Conservation (phyloP, 1,140 invertebrate genomes). For the Brachionus koreanus region DNA sequence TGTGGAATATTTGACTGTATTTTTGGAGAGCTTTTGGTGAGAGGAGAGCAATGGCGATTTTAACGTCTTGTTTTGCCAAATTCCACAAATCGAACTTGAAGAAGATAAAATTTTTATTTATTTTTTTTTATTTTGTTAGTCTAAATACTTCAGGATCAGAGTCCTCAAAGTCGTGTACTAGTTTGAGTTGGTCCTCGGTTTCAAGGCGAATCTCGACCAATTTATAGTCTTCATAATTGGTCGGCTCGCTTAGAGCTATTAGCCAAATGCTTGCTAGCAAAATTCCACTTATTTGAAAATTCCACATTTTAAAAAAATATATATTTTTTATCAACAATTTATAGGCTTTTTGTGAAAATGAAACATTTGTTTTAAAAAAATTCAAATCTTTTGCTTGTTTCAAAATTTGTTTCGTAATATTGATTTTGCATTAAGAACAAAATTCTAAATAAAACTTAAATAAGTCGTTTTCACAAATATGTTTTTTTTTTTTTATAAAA, state of each 20-base stretch:
- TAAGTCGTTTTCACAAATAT: too few relatives aligned
- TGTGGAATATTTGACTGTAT: slow-evolving; percentile 15
- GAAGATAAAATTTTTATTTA: background rate
- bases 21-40: background rate
- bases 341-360: background rate
- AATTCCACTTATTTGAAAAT: background rate
- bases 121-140: background rate
- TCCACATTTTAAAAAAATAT: background rate
- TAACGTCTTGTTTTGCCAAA: background rate
- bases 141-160: background rate
- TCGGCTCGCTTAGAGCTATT: background rate
- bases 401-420: too few relatives aligned
- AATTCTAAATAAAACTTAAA: too few relatives aligned
- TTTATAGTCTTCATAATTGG: background rate
- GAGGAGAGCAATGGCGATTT: background rate
- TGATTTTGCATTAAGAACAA: too few relatives aligned
- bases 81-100: slow-evolving; percentile 35
- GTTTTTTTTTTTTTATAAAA: too few relatives aligned
- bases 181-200: background rate
- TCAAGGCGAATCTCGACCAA: background rate
- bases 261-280: background rate
- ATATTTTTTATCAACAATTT: background rate
- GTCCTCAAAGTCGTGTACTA: background rate
- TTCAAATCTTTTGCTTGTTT: too few relatives aligned
- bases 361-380: background rate